Conservation (phyloP, 2,888 invertebrate genomes). For the Cosmia pyralina region DNA sequence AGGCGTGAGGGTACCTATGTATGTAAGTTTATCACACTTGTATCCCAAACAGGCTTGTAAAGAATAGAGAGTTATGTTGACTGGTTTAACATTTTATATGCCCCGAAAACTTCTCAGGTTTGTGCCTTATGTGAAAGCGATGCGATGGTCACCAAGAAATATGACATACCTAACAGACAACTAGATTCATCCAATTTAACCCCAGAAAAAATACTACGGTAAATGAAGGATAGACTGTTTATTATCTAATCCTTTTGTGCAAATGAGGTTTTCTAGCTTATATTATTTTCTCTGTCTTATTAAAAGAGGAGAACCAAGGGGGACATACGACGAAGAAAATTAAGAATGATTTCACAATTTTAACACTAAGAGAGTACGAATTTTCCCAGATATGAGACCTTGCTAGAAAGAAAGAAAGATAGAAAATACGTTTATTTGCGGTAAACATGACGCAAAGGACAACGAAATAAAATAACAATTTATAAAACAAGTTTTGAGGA, state of each 20-base stretch:
- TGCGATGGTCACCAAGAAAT: background rate
- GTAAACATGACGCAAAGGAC: too few species aligned
- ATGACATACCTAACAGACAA: background rate
- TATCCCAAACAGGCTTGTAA: background rate
- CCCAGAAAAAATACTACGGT: background rate
- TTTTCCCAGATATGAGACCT: too few species aligned
- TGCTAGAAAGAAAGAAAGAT: too few species aligned
- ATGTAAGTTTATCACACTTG: background rate
- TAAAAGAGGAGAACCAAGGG: conserved; percentile 16
- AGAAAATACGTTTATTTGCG: too few species aligned
- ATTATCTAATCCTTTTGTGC: conserved; percentile 5
- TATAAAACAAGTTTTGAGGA: too few species aligned
- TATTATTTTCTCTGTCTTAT: conserved; percentile 29
- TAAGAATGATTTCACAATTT: background rate
- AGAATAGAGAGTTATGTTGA: background rate
- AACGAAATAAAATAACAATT: too few species aligned
- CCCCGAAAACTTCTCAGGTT: background rate
- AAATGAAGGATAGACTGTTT: conserved; percentile 11
- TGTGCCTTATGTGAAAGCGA: background rate
- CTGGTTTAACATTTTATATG: background rate
- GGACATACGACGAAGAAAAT: conserved; percentile 1
- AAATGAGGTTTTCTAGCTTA: conserved; percentile 3
- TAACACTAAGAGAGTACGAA: too few species aligned
- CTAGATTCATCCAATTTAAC: background rate
- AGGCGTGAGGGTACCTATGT: too few species aligned